Evolutionary conservation across 2,888 invertebrate genomes (phyloP).

Genomic region (Sesamia inferens): DNA sequence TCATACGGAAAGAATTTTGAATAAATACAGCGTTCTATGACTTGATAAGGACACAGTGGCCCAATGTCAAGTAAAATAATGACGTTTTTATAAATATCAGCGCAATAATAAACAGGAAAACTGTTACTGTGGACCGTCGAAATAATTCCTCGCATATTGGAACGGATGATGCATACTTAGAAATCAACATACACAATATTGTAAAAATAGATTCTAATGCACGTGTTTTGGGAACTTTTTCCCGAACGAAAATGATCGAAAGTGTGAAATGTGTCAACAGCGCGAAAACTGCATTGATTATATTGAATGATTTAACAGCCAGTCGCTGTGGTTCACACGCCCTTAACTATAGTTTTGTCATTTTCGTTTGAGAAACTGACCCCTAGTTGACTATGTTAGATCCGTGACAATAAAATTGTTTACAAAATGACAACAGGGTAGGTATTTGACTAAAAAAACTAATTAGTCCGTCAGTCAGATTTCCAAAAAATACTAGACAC

Average conservation of each 20-base stretch:
- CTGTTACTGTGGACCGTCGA: constrained; percentile 52
- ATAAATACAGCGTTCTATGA: constrained; percentile 42
- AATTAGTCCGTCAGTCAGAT: too few relatives aligned
- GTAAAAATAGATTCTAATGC: constrained; percentile 32
- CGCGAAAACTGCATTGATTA: too few relatives aligned
- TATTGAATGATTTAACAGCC: neutral
- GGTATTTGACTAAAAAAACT: too few relatives aligned
- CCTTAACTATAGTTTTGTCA: neutral
- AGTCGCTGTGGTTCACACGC: neutral
- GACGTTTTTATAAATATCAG: constrained; percentile 42
- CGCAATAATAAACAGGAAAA: constrained; percentile 36
- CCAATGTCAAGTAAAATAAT: constrained; percentile 36
- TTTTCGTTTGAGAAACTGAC: neutral
- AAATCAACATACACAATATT: constrained; percentile 51
- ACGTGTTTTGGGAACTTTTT: neutral
- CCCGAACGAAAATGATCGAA: neutral
- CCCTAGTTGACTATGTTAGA: constrained; percentile 5
- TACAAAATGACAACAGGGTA: constrained; percentile 50
- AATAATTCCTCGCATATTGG: constrained; percentile 38
- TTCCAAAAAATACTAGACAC: too few relatives aligned
- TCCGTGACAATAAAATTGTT: constrained; percentile 23
- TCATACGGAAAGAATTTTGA: constrained; percentile 44
- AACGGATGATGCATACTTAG: constrained; percentile 53
- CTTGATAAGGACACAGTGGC: constrained; percentile 39
- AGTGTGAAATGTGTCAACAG: neutral